Base-by-base conservation (phyloP, 1,140 invertebrate genomes). In the Galendromus occidentalis region DNA sequence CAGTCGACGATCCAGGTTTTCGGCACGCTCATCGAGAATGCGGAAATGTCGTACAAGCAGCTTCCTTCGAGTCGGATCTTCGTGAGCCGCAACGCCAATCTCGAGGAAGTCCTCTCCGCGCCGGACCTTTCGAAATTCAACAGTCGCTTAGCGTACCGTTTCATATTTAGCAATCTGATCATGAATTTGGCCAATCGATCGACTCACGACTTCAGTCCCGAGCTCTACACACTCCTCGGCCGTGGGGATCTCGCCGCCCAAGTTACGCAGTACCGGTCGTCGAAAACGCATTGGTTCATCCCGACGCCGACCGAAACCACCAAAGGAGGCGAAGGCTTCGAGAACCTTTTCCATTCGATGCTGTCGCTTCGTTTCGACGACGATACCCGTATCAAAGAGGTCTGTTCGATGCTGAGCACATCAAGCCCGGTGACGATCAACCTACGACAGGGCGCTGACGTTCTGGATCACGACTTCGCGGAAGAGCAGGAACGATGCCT, bases 381-480 rank as follows among this genome's bases (percentile, higher is more conserved):
- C 69, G 82, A 84, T 72, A 80, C 84, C 69, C 79, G 92, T 65
- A 82, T 95, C 51, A 78, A 83, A 39, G 91, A 96, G 79, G 85
- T 91, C 2, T 82, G 85, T 66, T 82, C 84, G 65, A 78, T 95
- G 65, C 77, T 98, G 0, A 86, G 88, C 73, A 94, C 91, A 0
- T 88, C 89, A 0, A 84, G 85, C 67, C 91, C 92, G 0, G 87
- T 92, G 1, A 81, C 81, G 41, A 87, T 98, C 59, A 82, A 85
- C 51, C 80, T 96, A 17, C 81, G 83, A 0, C 92, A 96, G 74
- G 80, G 87, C 68, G 88, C 90, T 0, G 91, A 93, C 67, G 88
- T 94, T 7, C 89, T 87, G 41, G 92, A 97, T 76, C 92, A 96
- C 76, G 91, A 96, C 73, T 96, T 94, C 72, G 90, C 95, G 55